Evolutionary conservation across 1,140 invertebrate species (phyloP).

Genomic region (Diorhabda sublineata): DNA sequence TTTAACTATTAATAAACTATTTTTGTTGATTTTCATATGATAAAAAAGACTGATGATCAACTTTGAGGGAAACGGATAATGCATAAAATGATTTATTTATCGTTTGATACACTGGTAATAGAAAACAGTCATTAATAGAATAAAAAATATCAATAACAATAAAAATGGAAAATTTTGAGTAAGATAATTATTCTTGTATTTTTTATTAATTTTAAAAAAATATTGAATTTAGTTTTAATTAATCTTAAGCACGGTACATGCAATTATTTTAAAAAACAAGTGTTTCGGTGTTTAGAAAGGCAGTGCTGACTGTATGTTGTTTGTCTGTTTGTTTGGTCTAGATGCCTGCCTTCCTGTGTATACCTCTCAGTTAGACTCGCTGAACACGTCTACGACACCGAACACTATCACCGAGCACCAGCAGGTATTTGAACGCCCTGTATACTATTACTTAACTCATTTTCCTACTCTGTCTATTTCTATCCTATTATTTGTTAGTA

Average conservation of each 20-base stretch:
- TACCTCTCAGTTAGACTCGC: constrained; percentile 65
- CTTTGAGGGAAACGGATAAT: no score
- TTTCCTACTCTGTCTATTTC: constrained; percentile 33
- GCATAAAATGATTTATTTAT: no score
- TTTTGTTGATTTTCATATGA: no score
- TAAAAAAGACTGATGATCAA: no score
- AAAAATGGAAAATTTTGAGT: no score
- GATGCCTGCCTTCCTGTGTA: constrained; percentile 58
- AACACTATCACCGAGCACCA: constrained; percentile 48
- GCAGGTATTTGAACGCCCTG: constrained; percentile 45
- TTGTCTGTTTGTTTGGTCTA: constrained; percentile 57
- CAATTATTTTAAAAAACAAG: constrained; percentile 15
- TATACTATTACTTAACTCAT: constrained; percentile 37
- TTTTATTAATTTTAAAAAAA: no score
- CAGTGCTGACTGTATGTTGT: constrained; percentile 51
- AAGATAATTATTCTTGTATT: no score
- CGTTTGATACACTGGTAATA: no score
- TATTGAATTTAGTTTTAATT: neutral
- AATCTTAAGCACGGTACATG: neutral
- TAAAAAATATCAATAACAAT: no score
- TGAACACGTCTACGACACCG: constrained; percentile 47
- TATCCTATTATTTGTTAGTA: constrained; percentile 20
- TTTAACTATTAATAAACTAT: no score
- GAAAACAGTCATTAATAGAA: no score
- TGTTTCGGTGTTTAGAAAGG: constrained; percentile 29